Base-by-base conservation (phyloP, 2,797 vertebrate species). In the Heteromormyrus szaboi region DNA sequence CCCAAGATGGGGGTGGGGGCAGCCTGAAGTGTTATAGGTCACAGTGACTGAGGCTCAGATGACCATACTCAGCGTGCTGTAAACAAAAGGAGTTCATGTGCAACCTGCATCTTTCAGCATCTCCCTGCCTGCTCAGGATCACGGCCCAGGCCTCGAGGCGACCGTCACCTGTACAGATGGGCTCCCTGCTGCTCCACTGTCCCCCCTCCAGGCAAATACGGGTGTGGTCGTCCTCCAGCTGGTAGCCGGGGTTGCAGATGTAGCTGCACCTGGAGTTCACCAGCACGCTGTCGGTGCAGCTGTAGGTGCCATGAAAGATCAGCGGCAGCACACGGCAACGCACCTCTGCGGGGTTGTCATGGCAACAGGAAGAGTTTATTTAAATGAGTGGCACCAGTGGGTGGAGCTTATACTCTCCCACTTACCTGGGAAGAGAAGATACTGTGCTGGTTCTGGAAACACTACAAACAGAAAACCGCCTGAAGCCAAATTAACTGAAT, bases 201-300 rank as follows among this genome's bases (percentile, higher is more conserved):
- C 96, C 97, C 0, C 95, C 92, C 48, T 96, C 96, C 95, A 95
- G 96, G 93, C 99, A 99, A 89, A 95, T 90, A 4, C 97, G 97
- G 0, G 96, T 97, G 48, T 94, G 96, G 83, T 97, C 95, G 0
- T 96, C 97, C 92, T 98, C 97, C 12, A 99, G 94, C 90, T 96
- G 96, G 93, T 98, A 98, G 12, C 99, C 99, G 0, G 93, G 94
- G 85, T 89, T 86, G 90, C 99, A 99, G 92, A 93, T 93, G 92
- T 98, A 99, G 89, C 97, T 96, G 3, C 98, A 99, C 91, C 96
- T 96, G 89, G 99, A 99, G 93, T 98, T 97, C 90, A 97, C 96
- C 91, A 95, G 91, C 46, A 97, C 96, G 0, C 97, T 96, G 0
- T 95, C 94, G 0, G 95, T 96, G 94, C 99, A 99, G 86, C 91